Base-by-base conservation (phyloP, 2,888 invertebrate species). In the Cheilosia impressa region DNA sequence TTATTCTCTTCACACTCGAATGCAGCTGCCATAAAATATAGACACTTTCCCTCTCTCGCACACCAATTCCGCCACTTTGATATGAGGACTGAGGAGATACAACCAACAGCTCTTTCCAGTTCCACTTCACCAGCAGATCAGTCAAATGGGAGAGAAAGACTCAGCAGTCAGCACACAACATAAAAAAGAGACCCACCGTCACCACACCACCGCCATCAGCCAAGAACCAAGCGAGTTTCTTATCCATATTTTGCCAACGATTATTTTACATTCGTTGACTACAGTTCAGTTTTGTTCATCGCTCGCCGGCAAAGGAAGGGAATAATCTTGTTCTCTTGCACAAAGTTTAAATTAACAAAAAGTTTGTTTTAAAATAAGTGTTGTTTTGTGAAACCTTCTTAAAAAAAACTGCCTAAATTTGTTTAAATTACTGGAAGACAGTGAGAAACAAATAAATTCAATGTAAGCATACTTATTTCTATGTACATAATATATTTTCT, bases 231-330 rank as follows among this genome's bases (percentile, higher is more conserved):
- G 27, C 41, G 52, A n/a, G 45, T 50, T 55, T 50, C 58, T 9
- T 38, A 15, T 73, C 31, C 69, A 47, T 75, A 71, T 66, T 66
- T 58, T 45, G 75, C 80, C 75, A 84, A 80, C 84, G 69, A 62
- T 53, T 66, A 57, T 80, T 60, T 69, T 55, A 60, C 65, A 71
- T 55, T 75, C 69, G 58, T 76, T 10, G 63, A 81, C 43, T 43
- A 76, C 63, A 82, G 77, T 77, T 77, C 81, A 82, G 50, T 82
- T 82, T 65, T 75, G 84, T 84, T 80, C 84, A 80, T 65, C 80
- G 66, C 79, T 65, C 80, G 66, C 83, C 73, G 80, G 84, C 19
- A 55, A 66, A 65, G 71, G 69, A 80, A 80, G 84, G 38, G 13
- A 13, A 3, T 13, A 31, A 9, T 38, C 38, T 38, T 80, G 27